Evolutionary conservation across 2,888 invertebrate genomes (phyloP).

Genomic region (Pecten maximus): DNA sequence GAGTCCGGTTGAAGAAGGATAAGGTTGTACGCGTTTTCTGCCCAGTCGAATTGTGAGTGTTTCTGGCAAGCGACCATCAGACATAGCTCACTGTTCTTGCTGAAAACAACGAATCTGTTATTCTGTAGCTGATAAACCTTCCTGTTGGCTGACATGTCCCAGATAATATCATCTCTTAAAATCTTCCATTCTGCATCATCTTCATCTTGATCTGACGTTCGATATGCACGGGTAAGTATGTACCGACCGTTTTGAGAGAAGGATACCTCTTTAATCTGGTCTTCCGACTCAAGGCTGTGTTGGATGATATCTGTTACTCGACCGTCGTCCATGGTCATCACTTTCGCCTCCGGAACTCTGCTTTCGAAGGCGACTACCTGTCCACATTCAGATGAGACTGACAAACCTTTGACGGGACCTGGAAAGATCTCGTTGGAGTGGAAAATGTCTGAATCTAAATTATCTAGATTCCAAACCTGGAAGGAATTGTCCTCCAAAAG

Average conservation of each 20-base stretch:
- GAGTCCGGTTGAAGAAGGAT: constrained; percentile 62
- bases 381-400: constrained; percentile 60
- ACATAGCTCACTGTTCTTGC: constrained; percentile 60
- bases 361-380: constrained; percentile 65
- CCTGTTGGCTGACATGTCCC: constrained; percentile 69
- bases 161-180: constrained; percentile 71
- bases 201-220: constrained; percentile 51
- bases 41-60: constrained; percentile 69
- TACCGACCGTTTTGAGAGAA: constrained; percentile 71
- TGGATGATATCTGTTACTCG: constrained; percentile 66
- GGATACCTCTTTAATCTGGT: constrained; percentile 60
- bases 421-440: constrained; percentile 71
- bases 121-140: constrained; percentile 61
- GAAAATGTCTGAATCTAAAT: constrained; percentile 73
- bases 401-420: constrained; percentile 63
- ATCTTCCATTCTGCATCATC: constrained; percentile 57
- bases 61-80: constrained; percentile 69
- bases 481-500: constrained; percentile 73
- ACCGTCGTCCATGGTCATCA: constrained; percentile 69
- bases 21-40: constrained; percentile 68
- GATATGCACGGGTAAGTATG: constrained; percentile 64
- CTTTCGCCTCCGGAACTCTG: constrained; percentile 72
- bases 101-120: constrained; percentile 68
- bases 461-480: constrained; percentile 78
- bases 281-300: constrained; percentile 65